Conservation (phyloP, 1,140 invertebrate species). For the Saccostrea cuccullata region DNA sequence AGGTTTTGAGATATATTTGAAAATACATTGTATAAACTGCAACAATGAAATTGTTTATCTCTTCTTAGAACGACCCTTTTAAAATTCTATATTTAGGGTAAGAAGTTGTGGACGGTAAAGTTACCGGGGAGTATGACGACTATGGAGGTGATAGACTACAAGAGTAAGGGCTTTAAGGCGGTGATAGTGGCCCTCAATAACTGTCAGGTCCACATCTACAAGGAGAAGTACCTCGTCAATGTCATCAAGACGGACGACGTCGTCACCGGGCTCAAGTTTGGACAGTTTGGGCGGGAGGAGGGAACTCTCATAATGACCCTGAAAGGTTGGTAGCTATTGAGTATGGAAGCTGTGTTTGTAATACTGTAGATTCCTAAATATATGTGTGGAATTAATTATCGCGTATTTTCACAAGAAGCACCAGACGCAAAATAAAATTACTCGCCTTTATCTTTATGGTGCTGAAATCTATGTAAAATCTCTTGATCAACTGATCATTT, state of each 20-base stretch:
- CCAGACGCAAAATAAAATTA: no score
- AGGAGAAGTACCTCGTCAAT: slow-evolving; percentile 91
- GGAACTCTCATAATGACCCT: slow-evolving; percentile 92
- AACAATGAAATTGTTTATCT: neutral
- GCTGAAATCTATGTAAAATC: no score
- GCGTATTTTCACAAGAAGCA: no score
- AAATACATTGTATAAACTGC: no score
- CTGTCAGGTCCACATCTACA: slow-evolving; percentile 83
- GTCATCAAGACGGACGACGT: slow-evolving; percentile 84
- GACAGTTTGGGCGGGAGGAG: slow-evolving; percentile 95
- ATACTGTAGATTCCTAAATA: no score
- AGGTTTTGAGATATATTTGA: no score
- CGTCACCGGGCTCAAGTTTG: slow-evolving; percentile 90
- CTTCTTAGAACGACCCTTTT: no score
- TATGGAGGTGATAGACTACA: slow-evolving; percentile 87
- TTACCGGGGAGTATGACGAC: slow-evolving; percentile 87
- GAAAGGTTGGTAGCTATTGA: slow-evolving; percentile 81
- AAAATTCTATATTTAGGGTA: slow-evolving; percentile 88
- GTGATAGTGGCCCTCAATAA: slow-evolving; percentile 81
- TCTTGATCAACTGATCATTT: no score
- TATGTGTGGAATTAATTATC: no score
- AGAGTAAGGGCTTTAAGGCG: slow-evolving; percentile 81
- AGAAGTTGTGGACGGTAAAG: slow-evolving; percentile 88
- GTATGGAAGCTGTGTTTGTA: no score
- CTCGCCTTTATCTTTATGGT: no score